These are phyloP conservation scores for Poecilus cupreus DNA, from an alignment of 2,888 invertebrate genomes.

Conservation along the genomic window DNA sequence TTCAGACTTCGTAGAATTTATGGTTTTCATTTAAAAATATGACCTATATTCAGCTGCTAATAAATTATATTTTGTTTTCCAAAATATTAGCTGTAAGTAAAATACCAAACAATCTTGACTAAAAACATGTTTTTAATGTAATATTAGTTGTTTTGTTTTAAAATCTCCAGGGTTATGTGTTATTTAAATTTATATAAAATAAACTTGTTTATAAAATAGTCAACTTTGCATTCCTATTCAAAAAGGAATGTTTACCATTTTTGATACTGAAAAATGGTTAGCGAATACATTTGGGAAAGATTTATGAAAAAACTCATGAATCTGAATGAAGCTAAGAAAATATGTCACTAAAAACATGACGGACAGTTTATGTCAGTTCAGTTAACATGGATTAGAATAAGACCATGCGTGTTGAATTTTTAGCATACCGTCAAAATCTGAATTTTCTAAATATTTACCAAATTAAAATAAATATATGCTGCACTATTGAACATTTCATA, in stretches of 20 bases:
- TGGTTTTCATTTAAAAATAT: neutral
- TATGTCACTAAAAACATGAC: neutral
- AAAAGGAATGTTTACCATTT: neutral
- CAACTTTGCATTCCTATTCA: neutral
- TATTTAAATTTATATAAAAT: no score
- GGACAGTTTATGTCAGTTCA: neutral
- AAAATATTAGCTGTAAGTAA: neutral
- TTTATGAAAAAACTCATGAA: slow-evolving; percentile 13
- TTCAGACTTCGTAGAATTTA: neutral
- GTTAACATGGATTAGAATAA: neutral
- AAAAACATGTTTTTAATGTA: no score
- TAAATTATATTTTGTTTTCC: neutral
- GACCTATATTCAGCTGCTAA: neutral
- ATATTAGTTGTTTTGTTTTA: no score
- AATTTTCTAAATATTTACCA: neutral
- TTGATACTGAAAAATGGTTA: neutral
- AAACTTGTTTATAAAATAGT: no score
- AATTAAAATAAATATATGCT: no score
- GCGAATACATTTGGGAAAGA: slow-evolving; percentile 2
- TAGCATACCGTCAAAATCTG: neutral
- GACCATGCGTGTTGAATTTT: neutral
- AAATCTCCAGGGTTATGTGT: no score
- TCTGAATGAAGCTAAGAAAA: neutral
- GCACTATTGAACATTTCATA: no score
- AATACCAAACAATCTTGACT: no score